Evolutionary conservation across 2,113 vertebrate genomes (phyloP).

Genomic region (Callipepla californica): DNA sequence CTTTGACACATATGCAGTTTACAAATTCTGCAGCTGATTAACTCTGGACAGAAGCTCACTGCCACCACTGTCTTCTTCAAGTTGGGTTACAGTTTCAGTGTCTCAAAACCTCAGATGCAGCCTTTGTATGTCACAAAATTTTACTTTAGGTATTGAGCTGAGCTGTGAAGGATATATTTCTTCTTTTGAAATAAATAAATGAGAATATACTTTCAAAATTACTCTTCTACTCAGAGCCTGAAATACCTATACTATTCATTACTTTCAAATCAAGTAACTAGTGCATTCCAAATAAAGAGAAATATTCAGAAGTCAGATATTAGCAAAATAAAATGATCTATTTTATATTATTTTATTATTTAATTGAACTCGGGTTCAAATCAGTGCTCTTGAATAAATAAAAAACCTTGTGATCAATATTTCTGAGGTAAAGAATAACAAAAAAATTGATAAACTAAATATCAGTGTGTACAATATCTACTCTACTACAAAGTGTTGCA

Average conservation of each 20-base stretch:
- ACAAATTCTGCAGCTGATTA: constrained; percentile 97
- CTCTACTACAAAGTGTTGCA: background rate
- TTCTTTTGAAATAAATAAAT: constrained; percentile 40
- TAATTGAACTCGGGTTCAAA: background rate
- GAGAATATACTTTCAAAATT: background rate
- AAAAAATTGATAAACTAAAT: background rate
- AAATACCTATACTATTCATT: background rate
- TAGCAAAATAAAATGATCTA: background rate
- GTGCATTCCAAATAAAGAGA: background rate
- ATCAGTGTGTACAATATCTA: background rate
- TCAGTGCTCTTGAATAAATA: background rate
- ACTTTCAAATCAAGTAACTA: background rate
- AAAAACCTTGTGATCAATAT: background rate
- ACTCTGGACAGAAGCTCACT: constrained; percentile 84
- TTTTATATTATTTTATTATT: background rate
- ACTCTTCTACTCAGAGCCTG: background rate
- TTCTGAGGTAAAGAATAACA: background rate
- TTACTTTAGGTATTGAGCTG: background rate
- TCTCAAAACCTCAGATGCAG: constrained; percentile 59
- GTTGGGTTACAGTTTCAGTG: constrained; percentile 73
- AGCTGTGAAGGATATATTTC: background rate
- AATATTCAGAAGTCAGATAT: background rate
- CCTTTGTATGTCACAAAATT: constrained; percentile 56
- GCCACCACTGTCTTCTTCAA: constrained; percentile 79
- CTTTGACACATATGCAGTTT: constrained; percentile 96